Evolutionary conservation across 2,797 vertebrate genomes (phyloP), one percentile per base, ranked within the genome.

Genomic region (Lepilemur septentrionalis): DNA sequence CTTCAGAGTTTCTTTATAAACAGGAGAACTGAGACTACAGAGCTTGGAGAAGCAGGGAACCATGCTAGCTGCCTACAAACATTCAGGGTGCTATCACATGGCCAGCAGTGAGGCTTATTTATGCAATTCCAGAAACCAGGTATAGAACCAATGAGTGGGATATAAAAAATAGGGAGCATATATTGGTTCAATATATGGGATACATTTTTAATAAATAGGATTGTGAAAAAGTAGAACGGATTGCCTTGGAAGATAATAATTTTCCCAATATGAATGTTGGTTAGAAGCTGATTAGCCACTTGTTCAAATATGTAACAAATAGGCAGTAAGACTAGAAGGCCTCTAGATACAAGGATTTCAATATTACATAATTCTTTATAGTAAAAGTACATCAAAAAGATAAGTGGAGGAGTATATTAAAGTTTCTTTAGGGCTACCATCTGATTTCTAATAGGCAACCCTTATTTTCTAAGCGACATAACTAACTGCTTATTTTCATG

Each of bases 131-230:
- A 90, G 59, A 81, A 61, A 76, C 73, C 32, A 69, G n/a, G n/a
- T 43, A 67, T 52, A 73, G 6, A n/a, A 95, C 30, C 28, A 69
- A 25, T n/a, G 11, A 28, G 23, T 72, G 6, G 28, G 11, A 38
- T 76, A 48, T 50, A 38, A 38, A 83, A 91, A 82, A 55, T 59
- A 41, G n/a, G 55, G 12, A 83, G 2, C 28, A 65, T 70, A 32
- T 76, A 46, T n/a, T 70, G 38, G 82, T 82, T 87, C 9, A 59
- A 25, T 43, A 48, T 48, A 69, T 85, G 2, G 32, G 30, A 57
- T 84, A 76, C 61, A 11, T 87, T n/a, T 43, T 91, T 89, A 80
- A 91, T 83, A 88, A 93, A n/a, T 41, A 52, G 35, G 94, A 70
- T 55, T 70, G 13, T 65, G 65, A 89, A 93, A 80, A 80, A 55